phyloP scores from a whole-genome alignment of 2,113 vertebrate species.

The Onychorhynchus coronatus region DNA sequence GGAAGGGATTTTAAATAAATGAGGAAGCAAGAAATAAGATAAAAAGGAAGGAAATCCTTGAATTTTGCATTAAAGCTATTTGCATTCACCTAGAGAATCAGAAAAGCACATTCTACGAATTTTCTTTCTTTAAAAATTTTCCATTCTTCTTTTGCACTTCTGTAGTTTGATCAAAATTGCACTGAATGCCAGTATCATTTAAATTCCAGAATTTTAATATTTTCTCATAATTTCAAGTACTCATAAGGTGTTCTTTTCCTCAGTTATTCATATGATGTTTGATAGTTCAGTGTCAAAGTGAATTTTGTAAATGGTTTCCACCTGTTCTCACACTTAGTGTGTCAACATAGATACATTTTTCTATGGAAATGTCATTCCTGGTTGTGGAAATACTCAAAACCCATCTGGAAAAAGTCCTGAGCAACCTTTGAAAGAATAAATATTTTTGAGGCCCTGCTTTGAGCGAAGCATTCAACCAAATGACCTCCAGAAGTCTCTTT shows the following conservation, averaged over 20 bases:
- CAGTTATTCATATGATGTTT: background rate
- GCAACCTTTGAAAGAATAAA: background rate
- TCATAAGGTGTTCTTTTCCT: background rate
- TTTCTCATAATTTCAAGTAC: background rate
- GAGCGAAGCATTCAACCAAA: background rate
- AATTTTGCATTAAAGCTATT: background rate
- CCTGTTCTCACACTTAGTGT: background rate
- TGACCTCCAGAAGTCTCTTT: background rate
- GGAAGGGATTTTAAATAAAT: background rate
- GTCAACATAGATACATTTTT: background rate
- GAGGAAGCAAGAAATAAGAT: constrained; percentile 4
- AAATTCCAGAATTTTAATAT: background rate
- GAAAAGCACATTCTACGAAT: background rate
- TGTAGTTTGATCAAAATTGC: background rate
- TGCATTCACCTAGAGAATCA: background rate
- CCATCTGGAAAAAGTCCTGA: background rate
- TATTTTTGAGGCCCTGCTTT: background rate
- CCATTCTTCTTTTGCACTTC: background rate
- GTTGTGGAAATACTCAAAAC: background rate
- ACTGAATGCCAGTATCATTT: background rate
- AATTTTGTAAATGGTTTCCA: background rate
- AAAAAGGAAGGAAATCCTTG: constrained; percentile 23
- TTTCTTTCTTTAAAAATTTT: background rate
- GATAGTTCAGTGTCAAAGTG: background rate
- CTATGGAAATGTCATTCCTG: background rate